These are phyloP conservation scores for Silurus meridionalis DNA, from an alignment of 2,113 vertebrate species.

Conservation along the genomic window DNA sequence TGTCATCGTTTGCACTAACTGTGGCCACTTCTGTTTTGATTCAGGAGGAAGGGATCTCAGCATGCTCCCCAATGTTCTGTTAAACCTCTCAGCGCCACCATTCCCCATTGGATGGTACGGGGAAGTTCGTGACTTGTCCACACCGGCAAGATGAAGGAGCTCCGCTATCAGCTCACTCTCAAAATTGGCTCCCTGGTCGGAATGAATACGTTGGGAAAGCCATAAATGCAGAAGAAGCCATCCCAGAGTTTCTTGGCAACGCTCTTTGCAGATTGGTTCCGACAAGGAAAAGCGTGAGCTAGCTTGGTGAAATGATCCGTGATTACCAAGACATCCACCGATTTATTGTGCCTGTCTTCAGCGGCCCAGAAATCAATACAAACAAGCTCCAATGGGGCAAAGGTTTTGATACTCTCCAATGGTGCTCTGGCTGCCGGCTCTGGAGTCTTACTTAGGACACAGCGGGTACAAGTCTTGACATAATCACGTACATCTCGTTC, in stretches of 20 bases:
- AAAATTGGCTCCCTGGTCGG: neutral
- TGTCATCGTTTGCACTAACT: conserved; percentile 1
- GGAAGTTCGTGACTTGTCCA: neutral
- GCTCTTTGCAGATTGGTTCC: neutral
- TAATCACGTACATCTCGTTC: neutral
- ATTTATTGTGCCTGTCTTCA: neutral
- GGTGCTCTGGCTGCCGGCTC: no score
- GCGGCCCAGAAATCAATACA: conserved; percentile 5
- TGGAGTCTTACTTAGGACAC: neutral
- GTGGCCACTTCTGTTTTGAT: conserved; percentile 19
- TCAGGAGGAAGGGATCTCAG: neutral
- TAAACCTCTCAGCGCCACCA: neutral
- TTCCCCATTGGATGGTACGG: conserved; percentile 26
- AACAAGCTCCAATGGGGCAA: neutral
- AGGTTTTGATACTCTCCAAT: neutral
- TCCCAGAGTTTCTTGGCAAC: neutral
- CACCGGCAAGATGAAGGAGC: neutral
- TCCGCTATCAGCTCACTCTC: conserved; percentile 11
- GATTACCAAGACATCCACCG: neutral
- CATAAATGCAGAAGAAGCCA: conserved; percentile 6
- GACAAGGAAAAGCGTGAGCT: neutral
- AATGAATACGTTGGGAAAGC: neutral
- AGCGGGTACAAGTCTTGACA: neutral
- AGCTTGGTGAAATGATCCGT: neutral
- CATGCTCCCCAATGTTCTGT: conserved; percentile 12